Evolutionary conservation across 2,888 invertebrate genomes (phyloP).

Genomic region (Cephus pulcher): DNA sequence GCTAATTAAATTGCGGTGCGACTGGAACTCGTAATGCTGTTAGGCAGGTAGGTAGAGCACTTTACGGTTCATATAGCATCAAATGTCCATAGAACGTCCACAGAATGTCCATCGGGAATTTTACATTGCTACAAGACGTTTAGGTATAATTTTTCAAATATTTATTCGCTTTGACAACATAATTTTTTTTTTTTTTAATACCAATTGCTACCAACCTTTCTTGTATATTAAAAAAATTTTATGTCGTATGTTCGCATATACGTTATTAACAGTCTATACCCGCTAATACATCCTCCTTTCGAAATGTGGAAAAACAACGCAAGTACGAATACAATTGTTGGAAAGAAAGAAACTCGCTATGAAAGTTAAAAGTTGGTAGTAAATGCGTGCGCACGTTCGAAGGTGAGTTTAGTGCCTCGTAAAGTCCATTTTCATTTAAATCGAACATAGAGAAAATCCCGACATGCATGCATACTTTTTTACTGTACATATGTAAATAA

Average conservation of each 20-base stretch:
- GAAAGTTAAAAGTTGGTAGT: neutral
- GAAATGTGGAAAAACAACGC: neutral
- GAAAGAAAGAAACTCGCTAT: neutral
- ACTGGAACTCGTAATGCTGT: neutral
- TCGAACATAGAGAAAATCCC: neutral
- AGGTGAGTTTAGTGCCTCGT: neutral
- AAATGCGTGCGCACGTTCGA: neutral
- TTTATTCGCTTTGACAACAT: neutral
- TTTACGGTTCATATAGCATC: neutral
- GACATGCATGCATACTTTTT: neutral
- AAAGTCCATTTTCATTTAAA: neutral
- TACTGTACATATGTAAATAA: neutral
- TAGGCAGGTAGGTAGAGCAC: neutral
- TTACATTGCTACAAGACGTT: neutral
- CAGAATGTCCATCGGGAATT: neutral
- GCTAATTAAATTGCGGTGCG: neutral
- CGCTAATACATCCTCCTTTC: neutral
- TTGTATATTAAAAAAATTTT: neutral
- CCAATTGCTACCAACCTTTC: neutral
- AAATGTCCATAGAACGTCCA: neutral
- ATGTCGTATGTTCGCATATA: neutral
- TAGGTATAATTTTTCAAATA: neutral
- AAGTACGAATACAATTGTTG: neutral
- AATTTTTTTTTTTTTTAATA: neutral
- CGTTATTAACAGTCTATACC: neutral